Base-by-base conservation (phyloP, 2,888 invertebrate genomes). In the Cephonodes hylas region DNA sequence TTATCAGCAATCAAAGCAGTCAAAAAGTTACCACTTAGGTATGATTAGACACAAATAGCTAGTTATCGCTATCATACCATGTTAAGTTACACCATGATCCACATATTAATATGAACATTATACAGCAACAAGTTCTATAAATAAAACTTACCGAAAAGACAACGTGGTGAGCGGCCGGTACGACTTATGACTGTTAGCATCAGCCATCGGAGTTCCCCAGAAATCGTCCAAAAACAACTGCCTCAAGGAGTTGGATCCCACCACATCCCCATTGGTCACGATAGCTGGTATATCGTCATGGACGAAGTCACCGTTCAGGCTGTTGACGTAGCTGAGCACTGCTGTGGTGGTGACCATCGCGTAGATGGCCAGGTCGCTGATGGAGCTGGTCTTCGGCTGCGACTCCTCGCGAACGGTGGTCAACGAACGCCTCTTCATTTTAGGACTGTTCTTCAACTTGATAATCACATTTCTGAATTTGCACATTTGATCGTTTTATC, bases 271-370 rank as follows among this genome's bases (percentile, higher is more conserved):
- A 84, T 97, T 97, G 64, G 95, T 94, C 76, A 95, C 95, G 62
- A 97, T 95, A 34, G 97, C 97, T 63, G 96, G 96, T 68, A 97
- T 95, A 82, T 97, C 97, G 81, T 97, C 97, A 86, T 97, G 97
- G 59, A 97, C 97, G 77, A 97, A 97, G 79, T 97, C 97, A 48
- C 96, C 96, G 66, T 93, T 93, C 68, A 96, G 88, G 58, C 96
- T 95, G 88, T 96, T 96, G 65, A 95, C 84, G 83, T 96, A 96
- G 81, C 95, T 95, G 0, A 94, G 93, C 48, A 95, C 90, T 15
- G 96, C 95, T 10, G 95, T 94, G 15, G 95, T 88, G 42, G 94
- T 93, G 66, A 96, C 95, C 77, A 95, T 93, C 38, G 87, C 84
- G 82, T 96, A 96, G 44, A 95, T 92, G 23, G 93, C 93, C 84